These are phyloP conservation scores for Microctenopoma stevenorrisi DNA, from an alignment of 2,797 vertebrate genomes.

Conservation along the genomic window DNA sequence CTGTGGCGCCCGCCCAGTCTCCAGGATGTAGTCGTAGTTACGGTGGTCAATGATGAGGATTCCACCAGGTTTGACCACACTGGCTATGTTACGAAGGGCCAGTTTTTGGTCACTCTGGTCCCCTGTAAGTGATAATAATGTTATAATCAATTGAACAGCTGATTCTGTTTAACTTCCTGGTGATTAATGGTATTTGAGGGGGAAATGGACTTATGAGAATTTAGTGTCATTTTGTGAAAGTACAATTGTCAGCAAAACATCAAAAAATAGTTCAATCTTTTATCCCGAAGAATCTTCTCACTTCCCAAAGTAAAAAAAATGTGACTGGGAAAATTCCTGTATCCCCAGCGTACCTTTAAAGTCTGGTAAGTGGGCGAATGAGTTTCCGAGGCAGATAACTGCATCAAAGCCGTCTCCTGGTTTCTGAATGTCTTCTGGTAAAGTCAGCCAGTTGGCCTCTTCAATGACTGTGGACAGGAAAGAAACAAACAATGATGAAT, in stretches of 20 bases:
- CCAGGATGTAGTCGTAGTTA: slow-evolving; percentile 97
- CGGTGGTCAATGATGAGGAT: slow-evolving; percentile 96
- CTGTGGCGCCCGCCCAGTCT: slow-evolving; percentile 90
- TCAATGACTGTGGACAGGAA: slow-evolving; percentile 87
- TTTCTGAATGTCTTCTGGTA: slow-evolving; percentile 90
- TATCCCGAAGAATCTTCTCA: neutral
- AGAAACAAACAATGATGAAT: neutral
- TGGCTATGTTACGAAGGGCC: slow-evolving; percentile 93
- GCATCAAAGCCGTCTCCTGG: slow-evolving; percentile 92
- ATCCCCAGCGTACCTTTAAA: slow-evolving; percentile 88
- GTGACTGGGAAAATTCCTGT: neutral
- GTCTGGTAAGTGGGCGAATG: slow-evolving; percentile 96
- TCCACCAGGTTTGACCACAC: slow-evolving; percentile 93
- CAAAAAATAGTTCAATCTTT: too few relatives aligned
- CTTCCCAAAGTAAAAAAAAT: neutral
- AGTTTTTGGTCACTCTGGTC: slow-evolving; percentile 95
- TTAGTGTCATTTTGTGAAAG: too few relatives aligned
- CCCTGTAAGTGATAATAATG: slow-evolving; percentile 76
- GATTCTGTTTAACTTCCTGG: neutral
- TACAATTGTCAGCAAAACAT: neutral
- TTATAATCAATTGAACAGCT: too few relatives aligned
- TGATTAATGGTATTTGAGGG: neutral
- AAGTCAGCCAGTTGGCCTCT: slow-evolving; percentile 96
- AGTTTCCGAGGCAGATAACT: slow-evolving; percentile 97
- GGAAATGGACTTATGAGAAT: neutral